Conservation (phyloP, 2,113 vertebrate species). For the Pimephales promelas region DNA sequence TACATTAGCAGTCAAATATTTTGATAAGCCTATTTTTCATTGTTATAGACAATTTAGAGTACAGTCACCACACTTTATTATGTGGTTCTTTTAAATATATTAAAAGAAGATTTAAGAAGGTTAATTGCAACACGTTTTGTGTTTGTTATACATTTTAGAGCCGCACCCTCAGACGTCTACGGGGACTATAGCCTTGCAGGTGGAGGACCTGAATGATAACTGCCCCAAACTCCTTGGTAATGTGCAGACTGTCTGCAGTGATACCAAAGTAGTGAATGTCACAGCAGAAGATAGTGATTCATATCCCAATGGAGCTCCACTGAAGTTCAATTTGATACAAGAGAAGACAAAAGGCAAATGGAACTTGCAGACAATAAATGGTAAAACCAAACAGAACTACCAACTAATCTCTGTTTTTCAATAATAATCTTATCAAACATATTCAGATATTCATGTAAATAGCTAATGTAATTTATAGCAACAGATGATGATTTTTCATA, state of each 20-base stretch:
- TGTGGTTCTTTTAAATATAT: no score
- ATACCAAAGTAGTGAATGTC: conserved; percentile 65
- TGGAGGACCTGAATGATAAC: conserved; percentile 72
- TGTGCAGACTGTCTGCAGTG: conserved; percentile 69
- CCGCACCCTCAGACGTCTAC: conserved; percentile 73
- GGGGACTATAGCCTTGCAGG: conserved; percentile 78
- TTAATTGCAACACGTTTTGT: not conserved
- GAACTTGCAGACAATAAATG: conserved; percentile 71
- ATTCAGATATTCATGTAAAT: not conserved
- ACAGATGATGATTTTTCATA: not conserved
- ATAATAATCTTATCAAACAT: not conserved
- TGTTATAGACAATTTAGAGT: not conserved
- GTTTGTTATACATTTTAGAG: conserved; percentile 66
- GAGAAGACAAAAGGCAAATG: conserved; percentile 65
- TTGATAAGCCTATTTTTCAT: not conserved
- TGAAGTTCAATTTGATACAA: conserved; percentile 72
- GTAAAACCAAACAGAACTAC: conserved; percentile 62
- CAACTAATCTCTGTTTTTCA: not conserved
- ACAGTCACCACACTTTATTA: not conserved
- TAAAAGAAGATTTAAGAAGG: not conserved
- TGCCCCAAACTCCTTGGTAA: conserved; percentile 75
- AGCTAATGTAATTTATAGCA: not conserved
- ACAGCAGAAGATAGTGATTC: conserved; percentile 61
- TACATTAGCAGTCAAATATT: not conserved
- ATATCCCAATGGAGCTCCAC: conserved; percentile 69